Percentiles rank a stretch among this genome's conserved stretches.
These are phyloP conservation scores for Nemotelus nigrinus DNA, from an alignment of 2,888 invertebrate species.

Conservation along the genomic window DNA sequence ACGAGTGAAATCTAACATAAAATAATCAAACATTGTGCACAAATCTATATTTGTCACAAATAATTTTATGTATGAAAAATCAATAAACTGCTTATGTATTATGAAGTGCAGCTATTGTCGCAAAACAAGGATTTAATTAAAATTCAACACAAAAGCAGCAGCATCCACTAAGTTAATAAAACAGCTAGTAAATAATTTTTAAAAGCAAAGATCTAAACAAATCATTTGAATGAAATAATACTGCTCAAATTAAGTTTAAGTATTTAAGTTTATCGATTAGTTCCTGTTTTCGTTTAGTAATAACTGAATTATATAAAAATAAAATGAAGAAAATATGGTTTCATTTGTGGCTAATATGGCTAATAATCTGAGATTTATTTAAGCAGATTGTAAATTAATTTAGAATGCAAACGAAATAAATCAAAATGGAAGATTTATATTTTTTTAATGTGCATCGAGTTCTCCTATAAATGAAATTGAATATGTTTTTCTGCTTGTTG, in stretches of 20 bases:
- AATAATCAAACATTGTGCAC: background rate
- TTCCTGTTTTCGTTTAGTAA: conserved; percentile 29
- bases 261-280: conserved; percentile 24
- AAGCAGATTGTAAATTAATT: too few relatives aligned
- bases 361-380: too few relatives aligned
- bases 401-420: too few relatives aligned
- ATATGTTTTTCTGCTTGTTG: too few relatives aligned
- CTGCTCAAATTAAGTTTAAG: conserved; percentile 35
- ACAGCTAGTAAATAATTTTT: background rate
- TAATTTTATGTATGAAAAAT: background rate
- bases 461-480: too few relatives aligned
- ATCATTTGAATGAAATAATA: background rate
- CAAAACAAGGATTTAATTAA: background rate
- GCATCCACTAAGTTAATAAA: background rate
- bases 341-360: too few relatives aligned
- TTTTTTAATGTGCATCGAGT: too few relatives aligned
- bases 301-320: background rate
- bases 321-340: too few relatives aligned
- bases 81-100: background rate
- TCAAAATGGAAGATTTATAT: too few relatives aligned
- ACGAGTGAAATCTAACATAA: background rate
- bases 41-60: too few relatives aligned
- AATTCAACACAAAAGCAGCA: background rate
- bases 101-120: too few relatives aligned
- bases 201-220: too few relatives aligned